A percentile compares a stretch with the other conserved stretches of the same genome.
Evolutionary conservation across 2,113 vertebrate species (phyloP).

Genomic region (Lagopus muta): DNA sequence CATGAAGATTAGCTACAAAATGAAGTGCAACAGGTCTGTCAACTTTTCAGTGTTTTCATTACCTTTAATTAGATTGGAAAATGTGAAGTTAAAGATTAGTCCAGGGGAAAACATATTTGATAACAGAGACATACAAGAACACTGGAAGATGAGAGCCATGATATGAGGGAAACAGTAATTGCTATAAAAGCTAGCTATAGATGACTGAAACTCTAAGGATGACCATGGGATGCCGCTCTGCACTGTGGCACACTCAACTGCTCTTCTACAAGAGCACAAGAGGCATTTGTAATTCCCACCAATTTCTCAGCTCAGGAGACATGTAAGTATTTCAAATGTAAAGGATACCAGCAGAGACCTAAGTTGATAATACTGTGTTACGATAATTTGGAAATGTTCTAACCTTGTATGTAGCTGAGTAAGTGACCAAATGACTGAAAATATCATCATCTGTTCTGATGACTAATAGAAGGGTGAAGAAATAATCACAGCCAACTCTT

Average conservation of each 20-base stretch:
- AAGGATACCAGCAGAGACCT: background rate
- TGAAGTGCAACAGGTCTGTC: background rate
- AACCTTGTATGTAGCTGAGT: background rate
- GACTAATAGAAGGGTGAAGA: background rate
- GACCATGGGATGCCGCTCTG: background rate
- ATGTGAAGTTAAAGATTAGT: background rate
- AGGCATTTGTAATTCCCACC: background rate
- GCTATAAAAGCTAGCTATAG: background rate
- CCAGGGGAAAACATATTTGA: background rate
- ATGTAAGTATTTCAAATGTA: background rate
- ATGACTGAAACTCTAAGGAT: background rate
- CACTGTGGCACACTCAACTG: background rate
- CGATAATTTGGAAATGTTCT: background rate
- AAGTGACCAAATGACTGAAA: background rate
- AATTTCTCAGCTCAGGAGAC: background rate
- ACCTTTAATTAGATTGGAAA: background rate
- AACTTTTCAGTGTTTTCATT: background rate
- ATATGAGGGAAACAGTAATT: background rate
- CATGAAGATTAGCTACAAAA: background rate
- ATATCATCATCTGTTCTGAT: background rate
- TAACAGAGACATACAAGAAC: background rate
- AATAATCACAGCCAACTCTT: background rate
- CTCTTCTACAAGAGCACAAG: background rate
- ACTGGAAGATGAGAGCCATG: background rate
- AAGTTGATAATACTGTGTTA: background rate